Evolutionary conservation across 2,888 invertebrate genomes (phyloP).

Genomic region (Ophion ventricosus): DNA sequence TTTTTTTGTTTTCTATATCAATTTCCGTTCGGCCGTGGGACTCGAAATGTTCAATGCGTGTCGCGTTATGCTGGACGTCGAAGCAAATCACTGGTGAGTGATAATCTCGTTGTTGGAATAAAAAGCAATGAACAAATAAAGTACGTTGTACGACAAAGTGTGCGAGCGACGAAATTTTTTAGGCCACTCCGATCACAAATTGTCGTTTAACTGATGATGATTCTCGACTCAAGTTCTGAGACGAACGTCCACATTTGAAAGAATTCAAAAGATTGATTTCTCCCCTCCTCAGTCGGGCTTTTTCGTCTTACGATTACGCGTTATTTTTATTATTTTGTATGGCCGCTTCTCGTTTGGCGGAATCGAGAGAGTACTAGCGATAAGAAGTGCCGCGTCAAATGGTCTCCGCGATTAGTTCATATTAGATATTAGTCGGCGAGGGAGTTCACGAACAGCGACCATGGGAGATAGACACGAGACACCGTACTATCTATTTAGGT

Average conservation of each 20-base stretch:
- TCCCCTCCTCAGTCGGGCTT: conserved; percentile 23
- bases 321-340: conserved; percentile 5
- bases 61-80: background rate
- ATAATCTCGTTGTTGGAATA: background rate
- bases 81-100: background rate
- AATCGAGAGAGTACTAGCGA: conserved; percentile 16
- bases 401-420: conserved; percentile 10
- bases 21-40: background rate
- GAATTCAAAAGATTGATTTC: conserved; percentile 17
- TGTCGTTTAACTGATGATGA: conserved; percentile 37
- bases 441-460: background rate
- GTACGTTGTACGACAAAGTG: background rate
- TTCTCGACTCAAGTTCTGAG: conserved; percentile 18
- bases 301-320: conserved; percentile 35
- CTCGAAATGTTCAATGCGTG: background rate
- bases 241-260: conserved; percentile 16
- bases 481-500: conserved; percentile 75
- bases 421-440: background rate
- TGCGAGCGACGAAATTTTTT: conserved; percentile 3
- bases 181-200: conserved; percentile 45
- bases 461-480: conserved; percentile 26
- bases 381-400: conserved; percentile 36
- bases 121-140: background rate
- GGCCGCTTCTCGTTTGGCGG: conserved; percentile 4
- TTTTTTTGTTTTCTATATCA: background rate